Conservation (phyloP, 2,113 vertebrate genomes). For the Rhagologus leucostigma region DNA sequence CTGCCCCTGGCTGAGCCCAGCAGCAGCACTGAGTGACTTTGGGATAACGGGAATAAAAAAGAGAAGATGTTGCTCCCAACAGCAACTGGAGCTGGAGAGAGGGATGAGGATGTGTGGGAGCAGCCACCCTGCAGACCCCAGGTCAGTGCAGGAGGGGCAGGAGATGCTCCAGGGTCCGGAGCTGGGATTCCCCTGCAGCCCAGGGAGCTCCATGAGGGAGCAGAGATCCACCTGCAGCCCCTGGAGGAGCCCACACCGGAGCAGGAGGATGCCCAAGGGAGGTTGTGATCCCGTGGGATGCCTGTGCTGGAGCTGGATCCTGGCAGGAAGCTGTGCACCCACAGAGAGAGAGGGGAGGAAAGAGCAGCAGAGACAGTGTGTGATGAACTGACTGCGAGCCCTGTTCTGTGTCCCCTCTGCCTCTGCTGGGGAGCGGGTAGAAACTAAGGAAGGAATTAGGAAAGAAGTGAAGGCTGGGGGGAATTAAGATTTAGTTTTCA, state of each 20-base stretch:
- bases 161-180: background rate
- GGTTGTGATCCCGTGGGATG: background rate
- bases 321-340: background rate
- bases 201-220: background rate
- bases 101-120: background rate
- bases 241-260: background rate
- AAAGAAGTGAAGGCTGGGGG: background rate
- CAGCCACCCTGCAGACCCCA: background rate
- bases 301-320: background rate
- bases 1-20: background rate
- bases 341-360: background rate
- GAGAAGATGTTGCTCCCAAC: background rate
- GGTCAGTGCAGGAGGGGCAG: background rate
- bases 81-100: background rate
- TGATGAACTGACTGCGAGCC: background rate
- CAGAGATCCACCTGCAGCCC: background rate
- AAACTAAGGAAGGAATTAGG: background rate
- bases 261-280: background rate
- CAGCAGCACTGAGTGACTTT: background rate
- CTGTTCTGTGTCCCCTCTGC: background rate
- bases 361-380: background rate
- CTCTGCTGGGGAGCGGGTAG: background rate
- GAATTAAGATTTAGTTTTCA: background rate
- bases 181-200: background rate
- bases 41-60: background rate